Base-by-base conservation (phyloP, 2,797 vertebrate species). In the Cynodonichthys magdalenae region DNA sequence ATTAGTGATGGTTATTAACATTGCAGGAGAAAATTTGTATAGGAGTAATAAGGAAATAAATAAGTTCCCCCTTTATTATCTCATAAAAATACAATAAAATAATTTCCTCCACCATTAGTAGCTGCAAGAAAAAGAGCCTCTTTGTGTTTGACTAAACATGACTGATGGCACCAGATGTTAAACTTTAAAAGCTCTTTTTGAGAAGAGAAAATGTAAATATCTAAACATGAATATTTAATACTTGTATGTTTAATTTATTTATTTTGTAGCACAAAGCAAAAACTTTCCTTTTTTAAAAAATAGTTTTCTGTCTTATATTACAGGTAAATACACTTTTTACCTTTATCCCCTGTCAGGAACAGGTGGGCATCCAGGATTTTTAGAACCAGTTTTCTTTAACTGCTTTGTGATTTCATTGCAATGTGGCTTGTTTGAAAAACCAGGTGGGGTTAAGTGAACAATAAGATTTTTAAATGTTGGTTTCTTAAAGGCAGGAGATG, bases 11-110 rank as follows among this genome's bases (percentile, higher is more conserved):
- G 1, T 24, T 24, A 24, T 3, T 24, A 24, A 24, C 51, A 68
- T 57, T 5, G 20, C 0, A 0, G 27, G 15, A 20, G 5, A 14
- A 12, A 20, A 55, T 69, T 58, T 17, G 15, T n/a, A 15, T 24
- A 20, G 3, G 1, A 60, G 56, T 20, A 59, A 62, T 77, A 72
- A 76, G 75, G 53, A 49, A 18, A 63, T 24, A 15, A 44, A 20
- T 15, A 19, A 2, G 9, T 42, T 42, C 20, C 6, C n/a, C 5
- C n/a, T 34, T 61, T 46, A 11, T 39, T 12, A 14, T 39, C 36
- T 39, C 36, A 39, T 39, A 12, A 39, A n/a, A 39, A 39, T 39
- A 39, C 36, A 12, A 14, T 39, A 39, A 50, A 36, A 53, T 6
- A 5, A 20, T 20, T 28, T 53, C 24, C 48, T 31, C 20, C 17